phyloP scores from a whole-genome alignment of 2,797 vertebrate genomes.

The Pteronotus mesoamericanus region DNA sequence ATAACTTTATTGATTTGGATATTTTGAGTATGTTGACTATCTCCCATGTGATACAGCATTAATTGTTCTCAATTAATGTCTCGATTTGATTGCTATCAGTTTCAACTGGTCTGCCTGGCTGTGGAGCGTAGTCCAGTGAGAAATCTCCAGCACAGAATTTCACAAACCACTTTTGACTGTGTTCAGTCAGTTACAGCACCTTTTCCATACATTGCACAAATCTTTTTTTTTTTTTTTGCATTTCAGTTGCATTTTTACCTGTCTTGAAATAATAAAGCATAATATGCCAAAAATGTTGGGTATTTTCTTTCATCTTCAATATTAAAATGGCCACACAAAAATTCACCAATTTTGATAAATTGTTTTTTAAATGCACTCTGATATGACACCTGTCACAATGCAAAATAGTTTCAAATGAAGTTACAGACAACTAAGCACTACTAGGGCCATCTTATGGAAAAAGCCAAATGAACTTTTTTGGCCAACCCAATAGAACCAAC shows the following conservation, averaged over 20 bases:
- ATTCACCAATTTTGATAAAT: neutral
- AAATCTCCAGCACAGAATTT: neutral
- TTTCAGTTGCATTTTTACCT: neutral
- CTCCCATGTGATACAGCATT: neutral
- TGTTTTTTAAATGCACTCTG: neutral
- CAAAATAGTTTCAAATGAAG: neutral
- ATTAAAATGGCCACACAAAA: neutral
- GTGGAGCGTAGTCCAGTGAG: neutral
- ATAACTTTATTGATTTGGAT: neutral
- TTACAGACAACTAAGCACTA: neutral
- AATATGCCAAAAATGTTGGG: neutral
- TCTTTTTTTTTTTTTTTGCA: neutral
- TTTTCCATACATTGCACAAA: neutral
- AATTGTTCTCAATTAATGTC: neutral
- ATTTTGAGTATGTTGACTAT: neutral
- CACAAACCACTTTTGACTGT: neutral
- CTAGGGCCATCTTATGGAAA: neutral
- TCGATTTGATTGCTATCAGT: neutral
- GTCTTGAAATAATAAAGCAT: neutral
- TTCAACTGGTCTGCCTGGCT: neutral
- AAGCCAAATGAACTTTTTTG: neutral
- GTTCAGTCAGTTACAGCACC: neutral
- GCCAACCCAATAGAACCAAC: neutral
- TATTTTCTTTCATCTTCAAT: neutral
- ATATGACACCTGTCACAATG: neutral